A percentile compares a stretch with the other conserved stretches of the same genome.
These are phyloP conservation scores for Dromococcyx pavoninus DNA, from an alignment of 2,797 vertebrate species.

Conservation along the genomic window DNA sequence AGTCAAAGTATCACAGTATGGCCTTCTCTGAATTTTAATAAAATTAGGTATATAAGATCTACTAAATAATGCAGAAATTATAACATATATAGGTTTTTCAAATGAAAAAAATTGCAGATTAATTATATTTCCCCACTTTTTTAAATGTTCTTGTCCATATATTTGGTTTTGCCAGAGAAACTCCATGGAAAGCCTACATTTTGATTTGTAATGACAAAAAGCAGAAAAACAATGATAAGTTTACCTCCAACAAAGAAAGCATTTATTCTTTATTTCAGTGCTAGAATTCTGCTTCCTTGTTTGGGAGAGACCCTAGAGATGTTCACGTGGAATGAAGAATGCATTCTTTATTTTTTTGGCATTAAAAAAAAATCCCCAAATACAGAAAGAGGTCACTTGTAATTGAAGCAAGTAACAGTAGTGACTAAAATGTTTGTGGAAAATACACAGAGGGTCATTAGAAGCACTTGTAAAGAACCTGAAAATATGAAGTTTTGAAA, in stretches of 20 bases:
- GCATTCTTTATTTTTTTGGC: neutral
- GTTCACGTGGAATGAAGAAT: neutral
- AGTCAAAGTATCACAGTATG: neutral
- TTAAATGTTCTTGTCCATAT: neutral
- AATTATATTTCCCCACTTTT: neutral
- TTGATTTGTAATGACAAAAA: neutral
- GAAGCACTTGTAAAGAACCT: neutral
- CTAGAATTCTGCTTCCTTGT: neutral
- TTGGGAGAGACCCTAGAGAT: neutral
- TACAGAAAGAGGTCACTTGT: neutral
- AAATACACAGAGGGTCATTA: neutral
- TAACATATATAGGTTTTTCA: neutral
- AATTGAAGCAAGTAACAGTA: neutral
- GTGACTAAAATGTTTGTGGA: neutral
- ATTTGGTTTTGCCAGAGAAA: neutral
- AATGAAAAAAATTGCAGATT: neutral
- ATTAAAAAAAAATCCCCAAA: accelerated
- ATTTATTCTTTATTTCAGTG: neutral
- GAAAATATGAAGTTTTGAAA: neutral
- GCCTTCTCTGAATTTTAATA: neutral
- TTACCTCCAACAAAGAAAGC: neutral
- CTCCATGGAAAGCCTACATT: neutral
- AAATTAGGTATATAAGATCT: neutral
- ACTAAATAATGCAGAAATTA: neutral
- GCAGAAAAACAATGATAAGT: accelerated